These are phyloP conservation scores for Enteromius mattozi DNA, from an alignment of 2,797 vertebrate genomes.

Conservation along the genomic window DNA sequence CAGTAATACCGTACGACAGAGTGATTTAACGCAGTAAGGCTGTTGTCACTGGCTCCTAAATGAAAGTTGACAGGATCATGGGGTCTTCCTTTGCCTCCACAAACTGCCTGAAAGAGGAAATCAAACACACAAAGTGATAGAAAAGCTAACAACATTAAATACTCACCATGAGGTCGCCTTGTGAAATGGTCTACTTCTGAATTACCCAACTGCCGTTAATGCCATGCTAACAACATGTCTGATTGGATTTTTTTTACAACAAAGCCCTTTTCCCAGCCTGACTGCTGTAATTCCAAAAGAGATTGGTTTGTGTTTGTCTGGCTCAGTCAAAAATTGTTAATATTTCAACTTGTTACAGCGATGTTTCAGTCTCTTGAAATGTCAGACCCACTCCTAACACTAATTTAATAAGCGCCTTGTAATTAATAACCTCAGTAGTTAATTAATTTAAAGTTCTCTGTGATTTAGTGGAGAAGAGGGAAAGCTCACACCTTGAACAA, in stretches of 20 bases:
- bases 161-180: neutral
- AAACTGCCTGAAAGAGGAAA: slow-evolving; percentile 23
- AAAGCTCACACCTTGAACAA: neutral
- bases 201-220: neutral
- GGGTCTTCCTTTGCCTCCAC: slow-evolving; percentile 23
- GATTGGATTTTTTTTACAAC: neutral
- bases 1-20: slow-evolving; percentile 15
- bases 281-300: neutral
- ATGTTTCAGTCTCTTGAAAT: slow-evolving; percentile 17
- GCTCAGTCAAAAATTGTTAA: neutral
- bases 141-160: slow-evolving; percentile 28
- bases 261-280: neutral
- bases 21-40: slow-evolving; percentile 36
- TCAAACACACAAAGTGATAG: slow-evolving; percentile 30
- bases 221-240: slow-evolving; percentile 1
- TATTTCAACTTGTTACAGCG: neutral
- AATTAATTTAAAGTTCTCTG: slow-evolving; percentile 31
- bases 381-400: slow-evolving; percentile 18
- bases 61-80: slow-evolving; percentile 43
- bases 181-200: neutral
- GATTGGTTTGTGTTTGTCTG: slow-evolving; percentile 21
- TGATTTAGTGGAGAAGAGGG: neutral
- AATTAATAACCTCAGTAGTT: slow-evolving; percentile 21
- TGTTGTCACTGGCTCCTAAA: slow-evolving; percentile 21
- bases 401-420: slow-evolving; percentile 18